Evolutionary conservation across 2,113 vertebrate genomes (phyloP).

Genomic region (Nanorana parkeri): DNA sequence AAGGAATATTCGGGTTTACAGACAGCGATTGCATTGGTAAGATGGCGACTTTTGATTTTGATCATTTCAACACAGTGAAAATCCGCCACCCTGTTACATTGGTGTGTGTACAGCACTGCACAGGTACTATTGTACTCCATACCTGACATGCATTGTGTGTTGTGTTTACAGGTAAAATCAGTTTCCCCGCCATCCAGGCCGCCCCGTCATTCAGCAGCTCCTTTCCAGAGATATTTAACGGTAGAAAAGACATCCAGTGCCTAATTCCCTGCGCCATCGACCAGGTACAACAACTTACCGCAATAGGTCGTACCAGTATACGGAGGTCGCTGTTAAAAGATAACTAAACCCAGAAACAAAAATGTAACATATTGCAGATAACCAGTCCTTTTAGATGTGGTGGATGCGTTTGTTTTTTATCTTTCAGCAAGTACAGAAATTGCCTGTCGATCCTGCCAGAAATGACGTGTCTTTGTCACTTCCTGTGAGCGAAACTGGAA

Average conservation of each 20-base stretch:
- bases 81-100: too few species aligned
- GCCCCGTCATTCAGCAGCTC: constrained; percentile 95
- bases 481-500: background rate
- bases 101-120: too few species aligned
- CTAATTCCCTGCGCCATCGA: constrained; percentile 98
- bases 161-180: constrained; percentile 89
- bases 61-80: too few species aligned
- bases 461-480: background rate
- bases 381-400: background rate
- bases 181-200: constrained; percentile 95
- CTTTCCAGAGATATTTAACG: constrained; percentile 91
- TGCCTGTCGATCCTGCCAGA: background rate
- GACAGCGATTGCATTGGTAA: constrained; percentile 97
- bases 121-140: too few species aligned
- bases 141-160: background rate
- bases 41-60: constrained; percentile 38
- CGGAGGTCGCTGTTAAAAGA: too few species aligned
- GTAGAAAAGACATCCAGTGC: constrained; percentile 86
- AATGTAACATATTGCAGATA: background rate
- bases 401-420: too few species aligned
- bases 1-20: constrained; percentile 96
- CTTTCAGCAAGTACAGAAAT: background rate
- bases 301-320: background rate
- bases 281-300: constrained; percentile 78
- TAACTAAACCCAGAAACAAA: too few species aligned